Percentiles rank a stretch among this genome's conserved stretches.
Conservation (phyloP, 1,140 invertebrate genomes). For the Drosophila baimaii region DNA sequence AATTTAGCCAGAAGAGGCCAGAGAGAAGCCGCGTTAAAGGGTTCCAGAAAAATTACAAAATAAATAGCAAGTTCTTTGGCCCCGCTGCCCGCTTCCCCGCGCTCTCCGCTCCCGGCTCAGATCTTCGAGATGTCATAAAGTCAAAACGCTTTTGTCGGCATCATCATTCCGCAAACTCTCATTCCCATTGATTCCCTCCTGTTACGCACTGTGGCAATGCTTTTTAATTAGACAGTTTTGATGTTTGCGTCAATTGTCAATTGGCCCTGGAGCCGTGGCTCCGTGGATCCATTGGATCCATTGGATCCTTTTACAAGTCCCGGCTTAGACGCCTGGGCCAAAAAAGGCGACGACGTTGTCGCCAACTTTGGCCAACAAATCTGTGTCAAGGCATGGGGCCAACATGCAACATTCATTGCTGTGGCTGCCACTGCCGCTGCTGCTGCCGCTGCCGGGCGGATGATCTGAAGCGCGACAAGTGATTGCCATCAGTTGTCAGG, state of each 20-base stretch:
- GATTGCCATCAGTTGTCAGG: slow-evolving; percentile 83
- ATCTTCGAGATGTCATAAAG: slow-evolving; percentile 74
- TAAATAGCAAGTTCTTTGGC: slow-evolving; percentile 65
- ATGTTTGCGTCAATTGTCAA: slow-evolving; percentile 82
- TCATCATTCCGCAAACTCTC: slow-evolving; percentile 32
- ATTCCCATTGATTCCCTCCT: slow-evolving; percentile 72
- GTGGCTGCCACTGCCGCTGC: slow-evolving; percentile 3
- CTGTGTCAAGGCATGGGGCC: slow-evolving; percentile 78
- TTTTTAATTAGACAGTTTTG: slow-evolving; percentile 81
- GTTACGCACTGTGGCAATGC: slow-evolving; percentile 76
- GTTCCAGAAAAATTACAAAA: slow-evolving; percentile 79
- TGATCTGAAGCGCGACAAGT: slow-evolving; percentile 83
- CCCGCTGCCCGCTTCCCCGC: neutral
- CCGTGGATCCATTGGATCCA: slow-evolving; percentile 1
- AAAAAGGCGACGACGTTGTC: slow-evolving; percentile 80
- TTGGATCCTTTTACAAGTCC: slow-evolving; percentile 44
- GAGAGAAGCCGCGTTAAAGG: slow-evolving; percentile 35
- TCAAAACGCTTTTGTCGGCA: slow-evolving; percentile 79
- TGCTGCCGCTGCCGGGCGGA: slow-evolving; percentile 54
- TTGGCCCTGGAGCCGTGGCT: slow-evolving; percentile 47
- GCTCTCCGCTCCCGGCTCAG: neutral
- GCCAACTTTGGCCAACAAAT: slow-evolving; percentile 83
- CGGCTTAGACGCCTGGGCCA: slow-evolving; percentile 74
- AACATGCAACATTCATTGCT: slow-evolving; percentile 49
- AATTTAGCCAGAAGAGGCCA: slow-evolving; percentile 68